Conservation (phyloP, 2,888 invertebrate species). For the Caenorhabditis becei region DNA sequence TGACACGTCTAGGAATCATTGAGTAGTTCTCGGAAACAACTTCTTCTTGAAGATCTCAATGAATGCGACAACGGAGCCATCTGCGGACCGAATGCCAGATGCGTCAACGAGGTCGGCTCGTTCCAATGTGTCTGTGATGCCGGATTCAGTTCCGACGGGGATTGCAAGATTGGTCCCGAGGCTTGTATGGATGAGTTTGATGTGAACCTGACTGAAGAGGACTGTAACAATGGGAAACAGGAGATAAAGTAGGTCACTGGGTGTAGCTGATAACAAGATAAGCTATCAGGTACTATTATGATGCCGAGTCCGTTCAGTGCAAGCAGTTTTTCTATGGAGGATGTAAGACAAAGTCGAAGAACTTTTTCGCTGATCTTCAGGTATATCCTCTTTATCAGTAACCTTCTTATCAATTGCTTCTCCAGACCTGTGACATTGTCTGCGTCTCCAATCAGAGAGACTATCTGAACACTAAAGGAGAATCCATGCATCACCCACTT, state of each 20-base stretch:
- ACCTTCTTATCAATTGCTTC: not conserved
- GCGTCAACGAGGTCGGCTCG: conserved; percentile 90
- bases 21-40: no score
- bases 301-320: conserved; percentile 56
- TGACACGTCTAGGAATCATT: not conserved
- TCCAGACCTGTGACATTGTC: conserved; percentile 48
- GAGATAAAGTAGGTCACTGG: conserved; percentile 48
- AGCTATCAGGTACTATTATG: conserved; percentile 69
- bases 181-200: conserved; percentile 67
- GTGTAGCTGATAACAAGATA: not conserved
- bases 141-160: conserved; percentile 62
- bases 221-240: conserved; percentile 67
- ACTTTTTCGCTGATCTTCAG: conserved; percentile 67
- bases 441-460: conserved; percentile 59
- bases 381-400: conserved; percentile 9
- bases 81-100: conserved; percentile 89
- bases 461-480: conserved; percentile 38
- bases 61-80: conserved; percentile 89
- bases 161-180: conserved; percentile 63
- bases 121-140: conserved; percentile 67
- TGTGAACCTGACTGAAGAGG: conserved; percentile 65
- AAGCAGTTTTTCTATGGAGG: conserved; percentile 71
- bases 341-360: conserved; percentile 65
- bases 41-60: conserved; percentile 87
- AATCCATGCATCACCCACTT: conserved; percentile 4